Percentiles rank a stretch among this genome's conserved stretches.
phyloP scores from a whole-genome alignment of 2,888 invertebrate genomes.

The Hydraecia micacea region DNA sequence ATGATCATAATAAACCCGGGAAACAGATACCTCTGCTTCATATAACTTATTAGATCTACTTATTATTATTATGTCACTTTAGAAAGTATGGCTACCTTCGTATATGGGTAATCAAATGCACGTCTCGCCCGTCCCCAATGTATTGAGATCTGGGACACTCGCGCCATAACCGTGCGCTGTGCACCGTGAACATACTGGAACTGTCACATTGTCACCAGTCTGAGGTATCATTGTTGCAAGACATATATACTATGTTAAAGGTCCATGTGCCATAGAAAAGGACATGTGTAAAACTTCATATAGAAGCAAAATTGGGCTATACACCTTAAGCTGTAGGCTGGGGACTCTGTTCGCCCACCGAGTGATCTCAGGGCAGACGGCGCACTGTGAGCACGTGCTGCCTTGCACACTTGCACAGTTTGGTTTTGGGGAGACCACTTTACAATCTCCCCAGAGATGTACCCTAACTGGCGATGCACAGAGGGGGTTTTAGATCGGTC shows the following conservation, averaged over 20 bases:
- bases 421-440: background rate
- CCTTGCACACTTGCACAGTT: background rate
- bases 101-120: slow-evolving; percentile 47
- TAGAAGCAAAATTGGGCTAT: background rate
- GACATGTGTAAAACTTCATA: background rate
- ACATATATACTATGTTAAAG: background rate
- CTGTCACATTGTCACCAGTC: background rate
- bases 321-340: background rate
- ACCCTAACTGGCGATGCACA: too few species aligned
- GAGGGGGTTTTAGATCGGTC: too few species aligned
- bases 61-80: slow-evolving; percentile 30
- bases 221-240: slow-evolving; percentile 13
- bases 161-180: slow-evolving; percentile 42
- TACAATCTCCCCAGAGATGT: too few species aligned
- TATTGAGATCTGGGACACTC: slow-evolving; percentile 55
- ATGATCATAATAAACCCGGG: background rate
- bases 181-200: slow-evolving; percentile 5
- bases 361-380: background rate
- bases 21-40: background rate
- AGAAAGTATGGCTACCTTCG: slow-evolving; percentile 27
- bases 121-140: slow-evolving; percentile 56
- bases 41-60: background rate
- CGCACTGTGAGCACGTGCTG: background rate
- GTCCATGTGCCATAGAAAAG: background rate
- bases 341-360: background rate